Conservation (phyloP, 92 coral and sea anemone genomes). For the Zoanthus gigantus region DNA sequence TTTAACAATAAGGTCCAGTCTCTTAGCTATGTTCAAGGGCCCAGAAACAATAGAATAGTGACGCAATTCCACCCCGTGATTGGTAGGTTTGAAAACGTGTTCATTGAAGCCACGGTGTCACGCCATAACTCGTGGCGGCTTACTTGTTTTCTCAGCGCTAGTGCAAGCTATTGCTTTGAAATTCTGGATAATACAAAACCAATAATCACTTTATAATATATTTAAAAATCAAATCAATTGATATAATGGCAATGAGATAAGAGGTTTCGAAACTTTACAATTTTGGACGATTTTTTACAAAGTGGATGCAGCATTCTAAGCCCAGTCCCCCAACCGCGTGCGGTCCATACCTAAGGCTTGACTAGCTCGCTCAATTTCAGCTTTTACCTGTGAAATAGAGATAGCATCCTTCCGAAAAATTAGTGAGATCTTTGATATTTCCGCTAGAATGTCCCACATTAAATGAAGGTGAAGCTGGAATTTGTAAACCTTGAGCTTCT, state of each 20-base stretch:
- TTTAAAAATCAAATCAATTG: background rate
- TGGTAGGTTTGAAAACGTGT: slow-evolving; percentile 27
- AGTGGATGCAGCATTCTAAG: slow-evolving; percentile 7
- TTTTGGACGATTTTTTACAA: slow-evolving; percentile 4
- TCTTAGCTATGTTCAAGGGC: slow-evolving; percentile 38
- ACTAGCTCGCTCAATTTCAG: slow-evolving; percentile 39
- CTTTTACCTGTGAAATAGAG: slow-evolving; percentile 37
- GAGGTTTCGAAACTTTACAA: slow-evolving; percentile 13
- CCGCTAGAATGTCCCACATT: slow-evolving; percentile 42
- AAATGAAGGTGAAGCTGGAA: slow-evolving; percentile 45
- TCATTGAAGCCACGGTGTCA: slow-evolving; percentile 24
- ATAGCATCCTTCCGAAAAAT: slow-evolving; percentile 41
- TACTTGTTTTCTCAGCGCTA: background rate
- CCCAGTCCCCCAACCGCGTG: slow-evolving; percentile 25
- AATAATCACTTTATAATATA: background rate
- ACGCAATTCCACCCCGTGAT: slow-evolving; percentile 37
- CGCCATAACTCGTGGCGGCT: background rate
- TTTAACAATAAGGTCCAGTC: slow-evolving; percentile 28
- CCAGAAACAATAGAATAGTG: slow-evolving; percentile 26
- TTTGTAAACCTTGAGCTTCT: slow-evolving; percentile 41
- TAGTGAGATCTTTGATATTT: slow-evolving; percentile 38
- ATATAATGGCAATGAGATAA: background rate
- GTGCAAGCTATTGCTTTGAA: background rate
- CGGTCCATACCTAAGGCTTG: slow-evolving; percentile 28
- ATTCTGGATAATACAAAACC: background rate